phyloP scores from a whole-genome alignment of 2,113 vertebrate species.

The Odocoileus virginianus region DNA sequence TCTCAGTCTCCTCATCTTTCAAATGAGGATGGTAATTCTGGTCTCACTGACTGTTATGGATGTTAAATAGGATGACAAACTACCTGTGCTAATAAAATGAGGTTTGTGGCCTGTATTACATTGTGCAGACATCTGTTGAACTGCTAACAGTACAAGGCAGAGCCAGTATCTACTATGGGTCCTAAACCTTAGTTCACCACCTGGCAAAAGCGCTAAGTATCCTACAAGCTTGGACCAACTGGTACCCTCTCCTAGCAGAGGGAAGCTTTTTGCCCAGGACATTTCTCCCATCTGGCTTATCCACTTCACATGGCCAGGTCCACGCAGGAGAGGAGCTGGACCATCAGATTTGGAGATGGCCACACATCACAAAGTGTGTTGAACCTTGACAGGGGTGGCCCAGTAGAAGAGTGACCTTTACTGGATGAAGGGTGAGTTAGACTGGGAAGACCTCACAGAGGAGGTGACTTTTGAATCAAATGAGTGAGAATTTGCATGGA shows the following conservation, averaged over 20 bases:
- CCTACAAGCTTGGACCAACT: neutral
- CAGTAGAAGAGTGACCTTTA: neutral
- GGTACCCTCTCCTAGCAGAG: neutral
- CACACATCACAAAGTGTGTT: neutral
- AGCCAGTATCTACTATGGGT: neutral
- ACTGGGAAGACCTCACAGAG: neutral
- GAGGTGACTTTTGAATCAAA: neutral
- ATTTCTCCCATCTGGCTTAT: neutral
- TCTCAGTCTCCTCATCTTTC: neutral
- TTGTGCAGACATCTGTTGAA: neutral
- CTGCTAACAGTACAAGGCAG: neutral
- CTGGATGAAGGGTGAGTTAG: neutral
- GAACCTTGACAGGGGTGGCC: neutral
- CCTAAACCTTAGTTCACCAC: neutral
- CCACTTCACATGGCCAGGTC: neutral
- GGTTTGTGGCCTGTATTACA: neutral
- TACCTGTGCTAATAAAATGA: neutral
- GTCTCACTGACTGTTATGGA: neutral
- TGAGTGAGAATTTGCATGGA: neutral
- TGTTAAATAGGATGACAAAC: neutral
- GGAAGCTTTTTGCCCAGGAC: neutral
- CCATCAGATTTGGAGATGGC: neutral
- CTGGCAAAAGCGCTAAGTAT: neutral
- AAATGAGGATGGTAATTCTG: neutral
- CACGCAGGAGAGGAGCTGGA: neutral